Percentiles rank a stretch among this genome's conserved stretches.
Conservation (phyloP, 2,113 vertebrate species). For the Platichthys stellatus region DNA sequence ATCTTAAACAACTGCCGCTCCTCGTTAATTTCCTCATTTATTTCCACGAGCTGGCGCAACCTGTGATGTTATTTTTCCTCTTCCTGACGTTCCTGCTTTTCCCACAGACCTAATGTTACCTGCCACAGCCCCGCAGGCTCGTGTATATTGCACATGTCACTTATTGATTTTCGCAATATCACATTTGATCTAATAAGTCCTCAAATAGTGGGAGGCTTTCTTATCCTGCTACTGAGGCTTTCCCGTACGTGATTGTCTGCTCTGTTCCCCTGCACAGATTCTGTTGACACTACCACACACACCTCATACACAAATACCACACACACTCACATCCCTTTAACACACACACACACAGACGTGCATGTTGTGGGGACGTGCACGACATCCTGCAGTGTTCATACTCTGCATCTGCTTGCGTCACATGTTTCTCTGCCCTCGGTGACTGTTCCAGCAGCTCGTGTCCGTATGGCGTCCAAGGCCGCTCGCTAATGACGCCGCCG, state of each 20-base stretch:
- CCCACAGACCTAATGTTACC: not conserved
- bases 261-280: not conserved
- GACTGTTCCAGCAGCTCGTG: slow-evolving; percentile 27
- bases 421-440: slow-evolving; percentile 20
- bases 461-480: slow-evolving; percentile 35
- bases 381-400: slow-evolving; percentile 24
- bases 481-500: not conserved
- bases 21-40: slow-evolving; percentile 10
- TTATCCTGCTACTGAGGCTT: not conserved
- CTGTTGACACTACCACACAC: too few species aligned
- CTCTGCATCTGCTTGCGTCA: slow-evolving; percentile 33
- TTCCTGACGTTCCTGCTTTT: not conserved
- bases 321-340: not conserved
- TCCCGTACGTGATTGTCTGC: not conserved
- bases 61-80: slow-evolving; percentile 13
- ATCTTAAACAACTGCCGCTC: slow-evolving; percentile 12
- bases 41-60: slow-evolving; percentile 2
- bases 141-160: slow-evolving; percentile 8
- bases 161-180: slow-evolving; percentile 16
- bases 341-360: slow-evolving; percentile 21
- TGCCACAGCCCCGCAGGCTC: slow-evolving; percentile 10
- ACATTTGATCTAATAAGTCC: slow-evolving; percentile 18
- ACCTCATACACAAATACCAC: not conserved
- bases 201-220: not conserved
- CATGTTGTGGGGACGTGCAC: not conserved